Base-by-base conservation (phyloP, 2,797 vertebrate genomes). In the Mormyrus hasselquistii region DNA sequence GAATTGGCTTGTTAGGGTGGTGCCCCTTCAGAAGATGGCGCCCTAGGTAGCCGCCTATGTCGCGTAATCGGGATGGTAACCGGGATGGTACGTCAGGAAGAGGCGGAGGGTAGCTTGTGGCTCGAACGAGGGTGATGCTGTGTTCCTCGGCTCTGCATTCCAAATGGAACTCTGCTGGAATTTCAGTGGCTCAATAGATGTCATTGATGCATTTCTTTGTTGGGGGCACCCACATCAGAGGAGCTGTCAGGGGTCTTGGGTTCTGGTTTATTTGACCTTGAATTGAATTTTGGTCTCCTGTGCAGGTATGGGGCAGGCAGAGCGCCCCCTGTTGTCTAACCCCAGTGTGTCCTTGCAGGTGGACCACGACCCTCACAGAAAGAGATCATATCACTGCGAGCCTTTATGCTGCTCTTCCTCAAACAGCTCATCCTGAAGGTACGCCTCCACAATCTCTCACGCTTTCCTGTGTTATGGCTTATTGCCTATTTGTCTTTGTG, bases 361-460 rank as follows among this genome's bases (percentile, higher is more conserved):
- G 99, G 98, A 91, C 97, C 97, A 19, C 96, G 98, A 50, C 99
- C 98, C 14, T 98, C 98, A 90, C 99, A 99, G 92, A 99, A 99
- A 93, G 99, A 99, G 96, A 98, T 99, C 92, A 96, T 99, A 95
- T 99, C 99, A 0, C 94, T 99, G 90, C 94, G 99, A 91, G 99
- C 99, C 0, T 99, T 99, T 95, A 99, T 99, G 99, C 96, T 99
- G 34, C 97, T 99, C 92, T 99, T 99, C 95, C 96, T 99, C 92
- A 99, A 99, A 94, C 98, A 99, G 88, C 98, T 99, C 89, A 99
- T 99, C 93, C 93, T 99, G 65, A 99, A 99, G 98, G 98, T 99
- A 96, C 93, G 47, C 47, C 47, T 52, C 8, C 47, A 25, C 1
- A 14, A 2, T 49, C 38, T 12, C 41, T 44, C 22, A 52, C 0